Evolutionary conservation across 2,113 vertebrate genomes (phyloP).

Genomic region (Seriola dumerili): DNA sequence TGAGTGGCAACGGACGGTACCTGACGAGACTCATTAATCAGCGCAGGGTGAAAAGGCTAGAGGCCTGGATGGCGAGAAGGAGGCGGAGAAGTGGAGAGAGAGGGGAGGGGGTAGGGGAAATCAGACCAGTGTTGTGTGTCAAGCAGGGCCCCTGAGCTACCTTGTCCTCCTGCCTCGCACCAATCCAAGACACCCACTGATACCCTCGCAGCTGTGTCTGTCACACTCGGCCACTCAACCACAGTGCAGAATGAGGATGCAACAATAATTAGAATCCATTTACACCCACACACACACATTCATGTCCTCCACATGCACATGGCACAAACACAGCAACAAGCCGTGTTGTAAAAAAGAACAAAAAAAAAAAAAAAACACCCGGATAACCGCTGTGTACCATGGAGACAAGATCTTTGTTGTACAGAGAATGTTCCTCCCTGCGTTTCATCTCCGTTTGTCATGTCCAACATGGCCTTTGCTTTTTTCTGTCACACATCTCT

Average conservation of each 20-base stretch:
- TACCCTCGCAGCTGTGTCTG: conserved; percentile 76
- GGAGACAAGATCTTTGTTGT: conserved; percentile 15
- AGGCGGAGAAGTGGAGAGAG: conserved; percentile 8
- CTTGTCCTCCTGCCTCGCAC: conserved; percentile 34
- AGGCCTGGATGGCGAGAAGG: conserved; percentile 44
- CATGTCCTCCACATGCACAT: conserved; percentile 15
- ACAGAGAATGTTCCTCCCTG: conserved; percentile 5
- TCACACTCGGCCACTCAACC: conserved; percentile 70
- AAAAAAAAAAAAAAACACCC: not conserved
- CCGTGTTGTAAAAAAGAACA: not conserved
- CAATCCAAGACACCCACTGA: conserved; percentile 59
- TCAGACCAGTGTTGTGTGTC: conserved; percentile 48
- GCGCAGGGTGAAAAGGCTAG: conserved; percentile 64
- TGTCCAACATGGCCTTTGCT: conserved; percentile 52
- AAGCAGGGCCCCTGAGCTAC: conserved; percentile 46
- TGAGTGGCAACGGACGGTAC: conserved; percentile 80
- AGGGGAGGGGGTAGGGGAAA: not conserved
- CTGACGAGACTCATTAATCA: conserved; percentile 84
- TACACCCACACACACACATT: conserved; percentile 7
- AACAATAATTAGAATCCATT: conserved; percentile 75
- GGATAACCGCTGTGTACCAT: not conserved
- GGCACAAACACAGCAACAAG: conserved; percentile 15
- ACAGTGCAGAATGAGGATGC: conserved; percentile 51
- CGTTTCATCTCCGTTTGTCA: conserved; percentile 34
- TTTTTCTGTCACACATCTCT: conserved; percentile 48